Base-by-base conservation (phyloP, 1,140 invertebrate species). In the Euura lappo region DNA sequence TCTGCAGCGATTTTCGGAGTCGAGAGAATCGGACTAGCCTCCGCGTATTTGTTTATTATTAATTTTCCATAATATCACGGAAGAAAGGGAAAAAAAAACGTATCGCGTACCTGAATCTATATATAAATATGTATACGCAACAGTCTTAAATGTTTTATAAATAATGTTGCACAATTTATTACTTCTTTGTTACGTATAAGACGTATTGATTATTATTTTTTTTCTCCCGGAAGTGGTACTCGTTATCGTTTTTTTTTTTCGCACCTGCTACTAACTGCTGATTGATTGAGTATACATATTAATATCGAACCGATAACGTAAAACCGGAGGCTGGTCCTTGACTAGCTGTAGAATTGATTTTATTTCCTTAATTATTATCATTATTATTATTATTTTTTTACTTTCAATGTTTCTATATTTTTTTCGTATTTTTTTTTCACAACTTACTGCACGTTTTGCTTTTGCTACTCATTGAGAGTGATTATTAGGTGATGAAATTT, bases 1-100 rank as follows among this genome's bases (percentile, higher is more conserved):
- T 83, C 85, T 87, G 85, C 85, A 85, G 85, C 82, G 79, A 82
- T 79, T 83, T 78, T 60, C 73, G 75, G 75, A 80, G 78, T 80
- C 79, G 77, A 80, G 13, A 69, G 65, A 68, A 77, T 80, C 74
- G 73, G 76, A 75, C 72, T 77, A 77, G 77, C 77, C 75, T 80
- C 77, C 43, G 46, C 43, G 10, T 44, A 67, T 60, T 51, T 51
- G 47, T 51, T 51, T 2, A 8, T 51, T 51, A 8, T n/a, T 51
- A n/a, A 8, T 60, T 60, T 60, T 60, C 8, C 13, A 11, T 60
- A 11, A 11, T 60, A 11, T 60, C 13, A 11, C n/a, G 11, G 13
- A 8, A 60, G 6, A 60, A 60, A 60, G 13, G 13, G 6, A 60
- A 60, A 28, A 28, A 28, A 28, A 28, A 28, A 28, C 28, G 28